These are phyloP conservation scores for Sminthurinus aureus DNA, from an alignment of 2,888 invertebrate species.

Conservation along the genomic window DNA sequence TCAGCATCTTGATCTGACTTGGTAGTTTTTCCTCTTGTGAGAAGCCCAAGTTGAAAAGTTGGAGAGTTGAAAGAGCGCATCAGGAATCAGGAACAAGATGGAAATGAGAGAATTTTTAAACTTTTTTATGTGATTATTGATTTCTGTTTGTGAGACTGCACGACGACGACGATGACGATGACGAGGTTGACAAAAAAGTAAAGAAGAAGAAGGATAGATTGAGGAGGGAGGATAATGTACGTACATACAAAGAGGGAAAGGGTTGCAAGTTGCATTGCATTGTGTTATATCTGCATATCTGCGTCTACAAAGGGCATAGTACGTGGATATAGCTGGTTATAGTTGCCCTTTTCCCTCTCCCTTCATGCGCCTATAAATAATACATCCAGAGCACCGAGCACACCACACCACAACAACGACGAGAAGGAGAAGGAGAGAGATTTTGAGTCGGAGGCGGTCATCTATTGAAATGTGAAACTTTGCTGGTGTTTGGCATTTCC, in stretches of 20 bases:
- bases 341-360: not conserved
- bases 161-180: not conserved
- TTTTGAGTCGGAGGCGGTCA: not conserved
- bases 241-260: not conserved
- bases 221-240: not conserved
- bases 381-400: not conserved
- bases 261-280: not conserved
- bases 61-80: too few relatives aligned
- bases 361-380: not conserved
- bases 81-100: too few relatives aligned
- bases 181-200: not conserved
- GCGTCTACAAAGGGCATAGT: too few relatives aligned
- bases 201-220: not conserved
- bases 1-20: too few relatives aligned
- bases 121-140: not conserved
- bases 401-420: too few relatives aligned
- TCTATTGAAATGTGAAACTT: constrained; percentile 4
- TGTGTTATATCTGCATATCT: not conserved
- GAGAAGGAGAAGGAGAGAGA: not conserved
- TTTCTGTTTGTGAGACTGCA: constrained; percentile 1
- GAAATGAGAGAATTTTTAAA: not conserved
- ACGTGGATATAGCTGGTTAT: too few relatives aligned
- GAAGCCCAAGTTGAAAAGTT: too few relatives aligned
- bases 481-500: not conserved
- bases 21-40: too few relatives aligned